A percentile compares a stretch with the other conserved stretches of the same genome.
These are phyloP conservation scores for Erannis defoliaria DNA, from an alignment of 2,888 invertebrate species.

Conservation along the genomic window DNA sequence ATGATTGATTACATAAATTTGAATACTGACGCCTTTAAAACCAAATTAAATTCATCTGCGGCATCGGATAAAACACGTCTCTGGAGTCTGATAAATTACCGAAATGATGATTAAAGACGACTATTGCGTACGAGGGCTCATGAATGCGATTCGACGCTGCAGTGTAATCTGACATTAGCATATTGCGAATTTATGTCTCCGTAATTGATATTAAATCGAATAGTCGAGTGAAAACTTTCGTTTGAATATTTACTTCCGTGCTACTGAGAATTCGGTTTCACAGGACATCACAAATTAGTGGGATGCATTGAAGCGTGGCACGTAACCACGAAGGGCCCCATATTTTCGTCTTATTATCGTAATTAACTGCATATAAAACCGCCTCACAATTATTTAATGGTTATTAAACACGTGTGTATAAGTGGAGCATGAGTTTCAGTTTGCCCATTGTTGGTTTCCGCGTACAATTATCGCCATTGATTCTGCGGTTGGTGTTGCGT, in stretches of 20 bases:
- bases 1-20: slow-evolving; percentile 85
- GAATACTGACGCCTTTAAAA: slow-evolving; percentile 82
- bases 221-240: slow-evolving; percentile 42
- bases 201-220: slow-evolving; percentile 55
- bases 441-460: slow-evolving; percentile 63
- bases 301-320: slow-evolving; percentile 71
- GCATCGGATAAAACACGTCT: slow-evolving; percentile 79
- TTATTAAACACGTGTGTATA: slow-evolving; percentile 82
- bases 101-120: slow-evolving; percentile 78
- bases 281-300: slow-evolving; percentile 83
- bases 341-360: slow-evolving; percentile 77
- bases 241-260: slow-evolving; percentile 37
- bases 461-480: slow-evolving; percentile 83
- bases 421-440: slow-evolving; percentile 70
- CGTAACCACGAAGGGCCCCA: slow-evolving; percentile 66
- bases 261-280: slow-evolving; percentile 43
- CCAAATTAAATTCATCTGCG: slow-evolving; percentile 82
- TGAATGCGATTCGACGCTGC: slow-evolving; percentile 49
- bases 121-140: slow-evolving; percentile 63
- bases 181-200: slow-evolving; percentile 53
- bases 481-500: slow-evolving; percentile 69
- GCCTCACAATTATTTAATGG: slow-evolving; percentile 78
- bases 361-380: slow-evolving; percentile 84
- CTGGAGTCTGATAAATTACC: slow-evolving; percentile 79
- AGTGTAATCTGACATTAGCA: slow-evolving; percentile 55